Base-by-base conservation (phyloP, 2,113 vertebrate genomes). In the Nasalis larvatus region DNA sequence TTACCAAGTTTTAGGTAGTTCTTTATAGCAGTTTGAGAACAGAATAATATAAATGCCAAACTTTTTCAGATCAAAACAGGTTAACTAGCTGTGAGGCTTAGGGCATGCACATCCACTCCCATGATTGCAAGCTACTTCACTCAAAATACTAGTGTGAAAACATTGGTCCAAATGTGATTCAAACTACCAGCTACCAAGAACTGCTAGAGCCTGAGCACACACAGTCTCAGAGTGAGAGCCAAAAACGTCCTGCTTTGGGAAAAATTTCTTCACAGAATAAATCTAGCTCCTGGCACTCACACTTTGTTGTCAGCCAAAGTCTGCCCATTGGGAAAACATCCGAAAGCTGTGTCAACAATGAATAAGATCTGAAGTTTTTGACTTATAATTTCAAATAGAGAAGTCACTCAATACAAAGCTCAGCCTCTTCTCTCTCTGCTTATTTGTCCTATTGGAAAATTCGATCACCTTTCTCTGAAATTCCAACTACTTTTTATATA, bases 241-340 rank as follows among this genome's bases (percentile, higher is more conserved):
- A 89, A 89, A 80, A 35, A 52, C 47, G 21, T 45, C 71, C 80
- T 84, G 52, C 56, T 71, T 94, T 32, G 32, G 42, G 66, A 71
- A 85, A 42, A 87, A 84, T 95, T 89, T 97, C 54, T 73, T 84
- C 83, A 42, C 30, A 77, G 89, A 91, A 37, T 84, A 83, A 37
- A 90, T 89, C 74, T 74, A 81, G 81, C 27, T 97, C 30, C 92
- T 92, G 84, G 89, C 71, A 95, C 35, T 92, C 47, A 93, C 18
- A 32, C 69, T 96, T 82, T 68, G 86, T 69, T 95, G 91, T 86
- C 89, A 94, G 42, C 83, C 86, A 85, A 84, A 94, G 86, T 52
- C 37, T 86, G 32, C 89, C 93, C 92, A 88, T 35, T 56, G 90
- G 92, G 94, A 87, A 96, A 96, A 97, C 27, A 93, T 85, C 35